Evolutionary conservation across 1,140 invertebrate genomes (phyloP).

Genomic region (Penaeus japonicus): DNA sequence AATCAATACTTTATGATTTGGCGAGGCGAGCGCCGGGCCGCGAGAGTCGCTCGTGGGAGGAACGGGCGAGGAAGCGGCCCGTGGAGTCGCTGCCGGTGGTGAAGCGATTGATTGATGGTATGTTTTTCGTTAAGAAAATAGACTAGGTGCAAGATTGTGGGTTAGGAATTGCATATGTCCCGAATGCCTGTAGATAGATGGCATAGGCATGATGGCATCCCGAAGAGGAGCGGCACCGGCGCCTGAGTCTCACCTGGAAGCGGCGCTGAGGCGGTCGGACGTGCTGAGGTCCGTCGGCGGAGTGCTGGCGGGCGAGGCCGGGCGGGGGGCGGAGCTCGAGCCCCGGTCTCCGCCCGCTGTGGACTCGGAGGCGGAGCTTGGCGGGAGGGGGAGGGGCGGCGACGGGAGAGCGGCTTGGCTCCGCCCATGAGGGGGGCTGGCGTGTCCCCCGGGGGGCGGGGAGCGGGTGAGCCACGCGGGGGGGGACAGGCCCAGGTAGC

Average conservation of each 20-base stretch:
- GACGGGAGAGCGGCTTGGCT: constrained; percentile 32
- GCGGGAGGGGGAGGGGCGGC: constrained; percentile 28
- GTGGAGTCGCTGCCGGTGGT: too few species aligned
- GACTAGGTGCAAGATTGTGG: too few species aligned
- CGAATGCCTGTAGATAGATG: too few species aligned
- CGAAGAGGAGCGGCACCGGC: too few species aligned
- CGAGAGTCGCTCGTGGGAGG: too few species aligned
- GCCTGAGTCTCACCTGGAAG: constrained; percentile 7
- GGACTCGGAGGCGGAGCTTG: constrained; percentile 42
- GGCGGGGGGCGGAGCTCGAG: constrained; percentile 36
- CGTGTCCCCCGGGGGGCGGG: not conserved
- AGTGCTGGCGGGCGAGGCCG: constrained; percentile 15
- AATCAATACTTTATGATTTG: not conserved
- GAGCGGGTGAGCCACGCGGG: constrained; percentile 57
- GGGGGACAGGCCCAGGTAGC: constrained; percentile 56
- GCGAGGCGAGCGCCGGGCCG: not conserved
- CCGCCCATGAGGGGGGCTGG: constrained; percentile 26
- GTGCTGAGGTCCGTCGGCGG: constrained; percentile 27
- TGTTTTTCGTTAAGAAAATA: too few species aligned
- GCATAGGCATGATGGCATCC: too few species aligned
- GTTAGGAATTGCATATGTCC: too few species aligned
- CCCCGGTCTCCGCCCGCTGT: constrained; percentile 11
- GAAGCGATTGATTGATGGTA: too few species aligned
- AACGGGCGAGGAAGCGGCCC: too few species aligned
- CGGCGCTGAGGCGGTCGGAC: constrained; percentile 29